Evolutionary conservation across 1,140 invertebrate genomes (phyloP).

Genomic region (Antheraea pernyi): DNA sequence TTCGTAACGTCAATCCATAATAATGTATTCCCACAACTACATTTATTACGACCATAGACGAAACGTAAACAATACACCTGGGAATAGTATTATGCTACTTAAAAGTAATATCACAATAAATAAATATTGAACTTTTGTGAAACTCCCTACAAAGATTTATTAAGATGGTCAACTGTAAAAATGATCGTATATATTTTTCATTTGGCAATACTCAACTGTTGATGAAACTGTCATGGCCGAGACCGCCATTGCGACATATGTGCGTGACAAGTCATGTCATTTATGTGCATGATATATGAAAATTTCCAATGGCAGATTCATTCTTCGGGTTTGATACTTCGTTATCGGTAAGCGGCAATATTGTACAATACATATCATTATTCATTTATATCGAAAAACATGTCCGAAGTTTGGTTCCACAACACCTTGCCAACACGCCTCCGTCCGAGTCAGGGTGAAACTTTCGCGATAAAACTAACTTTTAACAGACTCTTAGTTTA

Average conservation of each 20-base stretch:
- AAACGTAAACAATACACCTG: too few relatives aligned
- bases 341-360: slow-evolving; percentile 82
- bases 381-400: slow-evolving; percentile 37
- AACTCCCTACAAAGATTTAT: too few relatives aligned
- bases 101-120: too few relatives aligned
- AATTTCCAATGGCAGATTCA: slow-evolving; percentile 89
- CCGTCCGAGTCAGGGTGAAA: not conserved
- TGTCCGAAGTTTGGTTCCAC: slow-evolving; percentile 7
- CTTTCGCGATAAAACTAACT: slow-evolving; percentile 12
- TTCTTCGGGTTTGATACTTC: slow-evolving; percentile 90
- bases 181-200: not conserved
- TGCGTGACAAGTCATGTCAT: slow-evolving; percentile 83
- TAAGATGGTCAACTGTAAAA: not conserved
- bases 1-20: too few relatives aligned
- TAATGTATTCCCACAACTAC: too few relatives aligned
- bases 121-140: too few relatives aligned
- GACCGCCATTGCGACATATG: slow-evolving; percentile 72
- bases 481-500: not conserved
- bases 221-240: slow-evolving; percentile 57
- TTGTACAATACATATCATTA: slow-evolving; percentile 28
- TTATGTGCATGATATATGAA: slow-evolving; percentile 81
- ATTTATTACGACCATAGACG: too few relatives aligned
- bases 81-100: too few relatives aligned
- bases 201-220: not conserved
- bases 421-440: slow-evolving; percentile 28